A percentile compares a stretch with the other conserved stretches of the same genome.
These are phyloP conservation scores for Pollachius pollachius DNA, from an alignment of 2,113 vertebrate species.

Conservation along the genomic window DNA sequence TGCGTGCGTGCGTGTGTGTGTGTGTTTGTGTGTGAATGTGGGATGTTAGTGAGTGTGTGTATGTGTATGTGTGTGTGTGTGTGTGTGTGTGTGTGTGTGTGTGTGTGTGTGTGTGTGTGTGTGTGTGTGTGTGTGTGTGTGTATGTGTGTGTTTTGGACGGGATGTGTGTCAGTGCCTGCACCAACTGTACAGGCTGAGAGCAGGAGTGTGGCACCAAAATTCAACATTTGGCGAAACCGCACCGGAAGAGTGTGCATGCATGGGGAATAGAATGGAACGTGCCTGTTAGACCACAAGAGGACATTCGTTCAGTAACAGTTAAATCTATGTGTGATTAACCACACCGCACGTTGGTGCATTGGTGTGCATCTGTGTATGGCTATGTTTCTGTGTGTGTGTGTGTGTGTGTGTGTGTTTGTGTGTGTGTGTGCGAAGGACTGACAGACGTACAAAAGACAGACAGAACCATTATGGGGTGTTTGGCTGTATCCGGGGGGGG, in stretches of 20 bases:
- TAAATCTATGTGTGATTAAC: constrained; percentile 64
- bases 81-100: no score
- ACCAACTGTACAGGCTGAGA: constrained; percentile 39
- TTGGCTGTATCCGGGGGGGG: background rate
- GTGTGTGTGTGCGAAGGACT: constrained; percentile 6
- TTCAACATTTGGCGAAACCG: constrained; percentile 65
- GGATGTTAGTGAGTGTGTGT: no score
- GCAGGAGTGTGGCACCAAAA: constrained; percentile 44
- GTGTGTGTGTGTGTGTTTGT: constrained; percentile 38
- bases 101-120: no score
- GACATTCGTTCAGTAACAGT: constrained; percentile 68
- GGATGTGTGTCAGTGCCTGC: constrained; percentile 23
- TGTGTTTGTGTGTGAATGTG: no score
- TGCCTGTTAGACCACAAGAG: constrained; percentile 74
- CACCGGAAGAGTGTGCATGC: constrained; percentile 66
- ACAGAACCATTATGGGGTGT: constrained; percentile 12
- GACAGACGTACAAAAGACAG: constrained; percentile 4
- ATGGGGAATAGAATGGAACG: constrained; percentile 59
- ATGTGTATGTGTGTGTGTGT: no score
- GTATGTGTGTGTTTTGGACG: constrained; percentile 2
- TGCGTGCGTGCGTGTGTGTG: no score
- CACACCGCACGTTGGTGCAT: constrained; percentile 46
- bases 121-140: no score
- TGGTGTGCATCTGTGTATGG: constrained; percentile 20
- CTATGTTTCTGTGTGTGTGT: constrained; percentile 8